Evolutionary conservation across 2,113 vertebrate species (phyloP).

Genomic region (Seriola aureovittata): DNA sequence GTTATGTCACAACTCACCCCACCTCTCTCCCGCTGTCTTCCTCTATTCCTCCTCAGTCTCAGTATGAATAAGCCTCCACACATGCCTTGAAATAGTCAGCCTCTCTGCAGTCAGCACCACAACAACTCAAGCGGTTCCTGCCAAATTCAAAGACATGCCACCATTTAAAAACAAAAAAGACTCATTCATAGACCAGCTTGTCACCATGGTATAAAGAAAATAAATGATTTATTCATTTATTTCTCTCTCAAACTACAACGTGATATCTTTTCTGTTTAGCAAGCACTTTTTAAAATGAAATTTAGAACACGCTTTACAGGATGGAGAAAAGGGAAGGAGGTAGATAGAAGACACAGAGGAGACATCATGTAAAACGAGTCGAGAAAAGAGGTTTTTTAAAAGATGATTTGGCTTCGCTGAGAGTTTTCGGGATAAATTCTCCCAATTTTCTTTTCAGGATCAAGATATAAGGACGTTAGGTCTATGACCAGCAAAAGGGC

Average conservation of each 20-base stretch:
- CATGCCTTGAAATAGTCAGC: constrained; percentile 8
- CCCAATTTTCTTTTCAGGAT: no score
- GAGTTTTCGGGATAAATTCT: no score
- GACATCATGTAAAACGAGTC: no score
- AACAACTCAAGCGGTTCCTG: constrained; percentile 1
- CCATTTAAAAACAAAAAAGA: constrained; percentile 15
- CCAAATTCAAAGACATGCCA: constrained; percentile 31
- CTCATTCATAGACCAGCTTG: constrained; percentile 1
- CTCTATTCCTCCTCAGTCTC: background rate
- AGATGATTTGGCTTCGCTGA: no score
- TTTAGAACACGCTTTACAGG: no score
- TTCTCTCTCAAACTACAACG: no score
- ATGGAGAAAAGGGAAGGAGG: no score
- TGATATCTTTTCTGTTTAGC: no score
- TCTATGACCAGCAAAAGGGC: background rate
- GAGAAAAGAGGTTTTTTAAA: no score
- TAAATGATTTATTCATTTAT: no score
- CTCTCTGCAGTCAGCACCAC: constrained; percentile 13
- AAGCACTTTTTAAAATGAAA: no score
- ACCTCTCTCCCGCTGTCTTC: constrained; percentile 24
- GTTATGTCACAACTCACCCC: constrained; percentile 54
- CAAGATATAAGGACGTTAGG: background rate
- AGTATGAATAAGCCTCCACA: constrained; percentile 1
- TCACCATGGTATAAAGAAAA: background rate
- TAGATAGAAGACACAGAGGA: no score